These are phyloP conservation scores for Rhynchophorus ferrugineus DNA, from an alignment of 1,140 invertebrate species.

Conservation along the genomic window DNA sequence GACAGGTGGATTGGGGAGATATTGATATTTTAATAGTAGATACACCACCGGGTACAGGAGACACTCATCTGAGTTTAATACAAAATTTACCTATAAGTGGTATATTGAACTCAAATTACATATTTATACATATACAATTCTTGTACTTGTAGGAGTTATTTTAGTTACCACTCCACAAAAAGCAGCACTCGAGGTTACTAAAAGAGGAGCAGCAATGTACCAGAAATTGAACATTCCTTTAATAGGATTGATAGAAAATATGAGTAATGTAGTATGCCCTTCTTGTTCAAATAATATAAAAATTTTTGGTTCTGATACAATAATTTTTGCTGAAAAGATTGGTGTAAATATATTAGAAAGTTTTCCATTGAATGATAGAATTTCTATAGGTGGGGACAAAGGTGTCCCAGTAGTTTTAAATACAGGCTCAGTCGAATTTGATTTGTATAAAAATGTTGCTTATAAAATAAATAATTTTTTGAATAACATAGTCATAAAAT, in stretches of 20 bases:
- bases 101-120: constrained; percentile 28
- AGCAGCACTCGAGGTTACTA: constrained; percentile 72
- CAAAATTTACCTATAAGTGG: constrained; percentile 81
- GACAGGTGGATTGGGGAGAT: constrained; percentile 73
- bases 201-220: constrained; percentile 73
- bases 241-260: constrained; percentile 79
- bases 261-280: constrained; percentile 66
- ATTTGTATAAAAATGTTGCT: constrained; percentile 50
- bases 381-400: constrained; percentile 62
- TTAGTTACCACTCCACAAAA: constrained; percentile 82
- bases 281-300: constrained; percentile 57
- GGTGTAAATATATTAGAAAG: constrained; percentile 56
- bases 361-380: constrained; percentile 65
- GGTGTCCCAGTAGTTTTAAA: constrained; percentile 70
- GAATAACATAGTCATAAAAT: constrained; percentile 35
- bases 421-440: constrained; percentile 52
- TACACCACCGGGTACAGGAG: constrained; percentile 87
- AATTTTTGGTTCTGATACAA: constrained; percentile 53
- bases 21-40: constrained; percentile 79
- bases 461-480: constrained; percentile 46
- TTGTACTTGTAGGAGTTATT: constrained; percentile 52
- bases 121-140: background rate
- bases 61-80: constrained; percentile 78
- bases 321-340: constrained; percentile 47
- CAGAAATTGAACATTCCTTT: constrained; percentile 71